Base-by-base conservation (phyloP, 2,797 vertebrate genomes). In the Emydoidea blandingii region DNA sequence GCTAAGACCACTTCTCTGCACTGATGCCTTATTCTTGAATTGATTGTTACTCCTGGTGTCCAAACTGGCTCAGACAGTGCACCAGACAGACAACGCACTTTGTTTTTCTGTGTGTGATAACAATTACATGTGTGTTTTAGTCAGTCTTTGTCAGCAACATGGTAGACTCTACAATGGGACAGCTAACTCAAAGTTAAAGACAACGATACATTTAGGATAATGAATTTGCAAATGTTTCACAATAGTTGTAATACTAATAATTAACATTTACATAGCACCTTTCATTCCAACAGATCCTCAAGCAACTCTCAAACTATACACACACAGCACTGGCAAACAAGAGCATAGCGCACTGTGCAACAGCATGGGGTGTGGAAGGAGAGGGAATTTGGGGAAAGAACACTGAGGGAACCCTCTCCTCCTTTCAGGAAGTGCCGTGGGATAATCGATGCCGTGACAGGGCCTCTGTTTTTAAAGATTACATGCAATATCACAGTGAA, bases 221-320 rank as follows among this genome's bases (percentile, higher is more conserved):
- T 50, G 80, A 92, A 31, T 5, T 1, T 59, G 57, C 23, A 56
- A 56, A 0, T 49, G 91, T 94, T 89, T 91, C 53, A 91, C 49
- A 93, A 72, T 72, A 81, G 83, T 18, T 19, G 3, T 37, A 91
- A 92, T 91, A 95, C 76, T 12, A 37, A 4, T 27, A 68, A 94
- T 97, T 95, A 95, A 88, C 62, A 91, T 92, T 74, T 37, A 87
- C 88, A 90, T 87, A 93, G 92, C 68, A 37, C 91, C n/a, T 79
- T 95, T 89, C 79, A 7, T 81, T 90, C 47, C 68, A 88, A n/a
- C 18, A 31, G 90, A 83, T 4, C 89, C 59, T 68, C 79, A 74
- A 37, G 37, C 18, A 52, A 54, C 68, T 90, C 89, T 90, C 74
- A 91, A 84, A 83, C 74, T 80, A 79, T n/a, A 47, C 0, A 1